Evolutionary conservation across 2,797 vertebrate genomes (phyloP), one percentile per base, ranked within the genome.

Genomic region (Threskiornis aethiopicus): DNA sequence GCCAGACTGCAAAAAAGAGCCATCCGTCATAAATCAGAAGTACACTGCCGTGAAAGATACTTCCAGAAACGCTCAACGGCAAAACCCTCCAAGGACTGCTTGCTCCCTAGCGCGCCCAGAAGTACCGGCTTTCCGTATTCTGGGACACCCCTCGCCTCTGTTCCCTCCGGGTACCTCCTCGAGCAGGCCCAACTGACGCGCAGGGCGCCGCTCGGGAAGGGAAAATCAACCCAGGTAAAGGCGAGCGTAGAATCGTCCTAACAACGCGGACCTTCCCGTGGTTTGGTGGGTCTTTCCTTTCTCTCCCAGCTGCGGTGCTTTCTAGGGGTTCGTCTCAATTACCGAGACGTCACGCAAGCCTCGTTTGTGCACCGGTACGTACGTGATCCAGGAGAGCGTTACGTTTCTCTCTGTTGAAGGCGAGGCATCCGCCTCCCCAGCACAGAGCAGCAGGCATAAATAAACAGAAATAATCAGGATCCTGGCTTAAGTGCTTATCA

Each of bases 1-100:
- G 89, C 99, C 99, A 94, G 99, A 99, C 99, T 99, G 97, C 92
- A 97, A 98, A 65, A n/a, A n/a, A 98, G 91, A 98, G 91, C 59
- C 97, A 46, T 44, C 71, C n/a, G 33, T 73, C 96, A 87, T 13
- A 33, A 88, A 78, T 49, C 66, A 90, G 65, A 92, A 85, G 95
- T 31, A 10, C 8, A 0, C 66, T 33, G 65, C 21, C 57, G 25
- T 4, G 4, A 35, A 39, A 76, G 76, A 33, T 15, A 11, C 25
- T 28, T 44, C 44, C 81, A 59, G 58, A 42, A 90, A 51, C 1
- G n/a, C 79, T 46, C n/a, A 18, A 9, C 57, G 42, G 73, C 35
- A 42, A 22, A 11, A 2, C 47, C 47, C 59, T 28, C 8, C 0
- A 1, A 39, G 59, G 8, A 2, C 3, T 2, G 22, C 10, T 21